Evolutionary conservation across 2,113 vertebrate species (phyloP).

Genomic region (Felis catus): DNA sequence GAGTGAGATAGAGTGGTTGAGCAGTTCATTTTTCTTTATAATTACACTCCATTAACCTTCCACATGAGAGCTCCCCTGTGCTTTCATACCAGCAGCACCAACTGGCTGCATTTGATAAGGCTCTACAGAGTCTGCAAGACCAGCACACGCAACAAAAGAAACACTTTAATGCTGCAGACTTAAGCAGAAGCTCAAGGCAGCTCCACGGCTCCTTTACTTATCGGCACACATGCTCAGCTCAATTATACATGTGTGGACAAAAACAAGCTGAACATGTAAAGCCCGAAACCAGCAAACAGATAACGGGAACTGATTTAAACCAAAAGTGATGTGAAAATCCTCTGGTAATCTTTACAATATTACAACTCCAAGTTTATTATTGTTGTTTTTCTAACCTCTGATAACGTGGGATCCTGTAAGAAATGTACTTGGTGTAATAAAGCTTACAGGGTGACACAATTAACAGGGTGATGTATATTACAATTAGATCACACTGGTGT

Average conservation of each 20-base stretch:
- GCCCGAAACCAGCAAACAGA: constrained; percentile 59
- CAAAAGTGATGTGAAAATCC: constrained; percentile 57
- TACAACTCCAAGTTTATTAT: constrained; percentile 35
- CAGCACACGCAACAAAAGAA: constrained; percentile 78
- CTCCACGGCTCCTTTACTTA: constrained; percentile 41
- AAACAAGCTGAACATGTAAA: constrained; percentile 51
- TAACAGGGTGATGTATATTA: constrained; percentile 64
- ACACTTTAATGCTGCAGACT: constrained; percentile 75
- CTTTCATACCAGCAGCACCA: constrained; percentile 85
- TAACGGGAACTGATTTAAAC: constrained; percentile 49
- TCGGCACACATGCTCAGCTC: constrained; percentile 55
- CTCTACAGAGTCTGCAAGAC: constrained; percentile 80
- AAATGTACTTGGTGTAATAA: constrained; percentile 66
- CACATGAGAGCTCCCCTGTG: constrained; percentile 86
- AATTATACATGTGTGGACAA: constrained; percentile 64
- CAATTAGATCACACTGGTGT: constrained; percentile 71
- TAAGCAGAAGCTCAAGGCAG: constrained; percentile 66
- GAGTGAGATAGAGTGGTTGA: constrained; percentile 84
- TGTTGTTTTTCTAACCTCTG: constrained; percentile 62
- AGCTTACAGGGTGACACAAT: constrained; percentile 64
- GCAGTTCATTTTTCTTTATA: constrained; percentile 90
- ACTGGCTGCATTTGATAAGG: constrained; percentile 90
- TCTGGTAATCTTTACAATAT: constrained; percentile 63
- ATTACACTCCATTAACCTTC: constrained; percentile 92
- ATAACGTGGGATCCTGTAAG: constrained; percentile 59